Evolutionary conservation across 2,888 invertebrate genomes (phyloP).

Genomic region (Parnassius smintheus): DNA sequence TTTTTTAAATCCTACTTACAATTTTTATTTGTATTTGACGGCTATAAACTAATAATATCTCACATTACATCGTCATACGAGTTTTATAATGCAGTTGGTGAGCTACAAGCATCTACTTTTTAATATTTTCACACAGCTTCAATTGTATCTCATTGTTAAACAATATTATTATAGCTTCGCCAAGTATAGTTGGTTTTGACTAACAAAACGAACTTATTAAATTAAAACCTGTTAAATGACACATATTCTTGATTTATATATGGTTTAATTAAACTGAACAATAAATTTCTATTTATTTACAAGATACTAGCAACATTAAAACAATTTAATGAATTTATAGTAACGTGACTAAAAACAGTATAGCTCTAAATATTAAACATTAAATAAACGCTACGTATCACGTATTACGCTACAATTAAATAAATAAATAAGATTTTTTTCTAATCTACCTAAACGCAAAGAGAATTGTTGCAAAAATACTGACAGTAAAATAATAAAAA

Average conservation of each 20-base stretch:
- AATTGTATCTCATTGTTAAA: not conserved
- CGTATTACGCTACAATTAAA: conserved; percentile 66
- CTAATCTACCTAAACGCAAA: conserved; percentile 68
- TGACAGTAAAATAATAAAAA: conserved; percentile 55
- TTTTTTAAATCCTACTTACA: conserved; percentile 53
- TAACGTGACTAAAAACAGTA: conserved; percentile 54
- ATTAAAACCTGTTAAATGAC: conserved; percentile 16
- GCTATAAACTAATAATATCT: conserved; percentile 67
- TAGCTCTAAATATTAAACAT: conserved; percentile 69
- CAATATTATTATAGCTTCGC: not conserved
- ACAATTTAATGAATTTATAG: conserved; percentile 44
- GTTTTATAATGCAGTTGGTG: conserved; percentile 29
- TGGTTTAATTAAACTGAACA: conserved; percentile 14
- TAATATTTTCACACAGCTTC: not conserved
- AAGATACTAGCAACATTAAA: conserved; percentile 38
- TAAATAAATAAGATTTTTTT: conserved; percentile 79
- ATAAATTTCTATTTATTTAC: conserved; percentile 35
- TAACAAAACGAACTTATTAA: conserved; percentile 15
- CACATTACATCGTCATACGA: conserved; percentile 62
- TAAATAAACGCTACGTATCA: conserved; percentile 63
- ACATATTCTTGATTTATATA: conserved; percentile 4
- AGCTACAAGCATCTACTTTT: conserved; percentile 8
- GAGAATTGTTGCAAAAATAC: conserved; percentile 71
- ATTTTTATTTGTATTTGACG: conserved; percentile 46
- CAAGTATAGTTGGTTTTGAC: conserved; percentile 12